Conservation (phyloP, 2,113 vertebrate genomes). For the Pelecanoides urinatrix region DNA sequence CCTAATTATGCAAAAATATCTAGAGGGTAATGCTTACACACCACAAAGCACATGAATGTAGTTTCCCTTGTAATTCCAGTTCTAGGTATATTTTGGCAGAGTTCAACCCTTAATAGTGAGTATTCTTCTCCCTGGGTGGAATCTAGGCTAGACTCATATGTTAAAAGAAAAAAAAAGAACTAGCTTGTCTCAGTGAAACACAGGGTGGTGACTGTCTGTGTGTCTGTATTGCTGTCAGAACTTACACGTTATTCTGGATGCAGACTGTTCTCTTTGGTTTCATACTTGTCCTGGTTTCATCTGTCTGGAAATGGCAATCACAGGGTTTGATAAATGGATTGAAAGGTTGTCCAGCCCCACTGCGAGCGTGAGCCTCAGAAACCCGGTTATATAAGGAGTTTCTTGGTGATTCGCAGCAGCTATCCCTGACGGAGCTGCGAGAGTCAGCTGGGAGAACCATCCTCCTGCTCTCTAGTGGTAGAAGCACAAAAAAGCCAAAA, state of each 20-base stretch:
- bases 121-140: background rate
- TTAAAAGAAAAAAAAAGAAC: background rate
- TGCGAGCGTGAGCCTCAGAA: background rate
- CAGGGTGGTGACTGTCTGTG: background rate
- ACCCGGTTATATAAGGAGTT: background rate
- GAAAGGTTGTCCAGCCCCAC: background rate
- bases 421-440: background rate
- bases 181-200: background rate
- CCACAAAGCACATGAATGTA: background rate
- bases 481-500: background rate
- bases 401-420: background rate
- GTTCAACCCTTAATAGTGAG: background rate
- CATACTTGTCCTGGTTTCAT: background rate
- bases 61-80: background rate
- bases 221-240: background rate
- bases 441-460: background rate
- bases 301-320: background rate
- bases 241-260: background rate
- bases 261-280: background rate
- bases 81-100: background rate
- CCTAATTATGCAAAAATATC: background rate
- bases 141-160: background rate
- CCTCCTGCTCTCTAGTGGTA: slow-evolving; percentile 48
- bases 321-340: background rate
- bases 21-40: background rate